Evolutionary conservation across 2,797 vertebrate species (phyloP), one percentile per base, ranked within the genome.

Genomic region (Oceanodroma leucorhoa): DNA sequence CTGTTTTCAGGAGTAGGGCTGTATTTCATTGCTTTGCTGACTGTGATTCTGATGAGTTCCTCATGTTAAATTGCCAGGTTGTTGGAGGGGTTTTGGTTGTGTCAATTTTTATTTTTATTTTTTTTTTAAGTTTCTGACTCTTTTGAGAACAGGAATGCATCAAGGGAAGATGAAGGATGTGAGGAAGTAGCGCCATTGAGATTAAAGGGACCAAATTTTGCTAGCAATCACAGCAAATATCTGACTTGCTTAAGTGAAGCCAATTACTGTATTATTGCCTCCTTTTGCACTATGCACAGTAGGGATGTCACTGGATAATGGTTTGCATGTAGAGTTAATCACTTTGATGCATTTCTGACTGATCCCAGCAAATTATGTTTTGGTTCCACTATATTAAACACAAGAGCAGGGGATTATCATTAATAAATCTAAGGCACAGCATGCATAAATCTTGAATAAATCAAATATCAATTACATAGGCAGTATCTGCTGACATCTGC

Each of bases 391-490:
- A 98, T 98, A 98, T 98, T 98, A 98, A 98, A 99, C 98, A 98
- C 98, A 98, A 98, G 98, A 98, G 97, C 97, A 61, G 94, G 95
- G 98, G 97, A 98, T 98, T 99, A 98, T 99, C 98, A 99, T 98
- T 98, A 98, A 98, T 98, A 98, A 98, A 98, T 98, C 98, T 98
- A 98, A 98, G 97, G 97, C 98, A 98, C 97, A 98, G 98, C 98
- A 98, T 98, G 98, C 98, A 98, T 98, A 98, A 98, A 98, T 99
- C 98, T 98, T 98, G 98, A 99, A 98, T 98, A 98, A 98, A 99
- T 98, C 98, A 98, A 98, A 98, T 98, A 98, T 98, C 98, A 98
- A 98, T 98, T 98, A 98, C 98, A 98, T 98, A 98, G 98, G 98
- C 98, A 98, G 98, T 98, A 97, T 98, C 97, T 98, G 97, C 98